Evolutionary conservation across 2,113 vertebrate species (phyloP).

Genomic region (Onychostruthus taczanowskii): DNA sequence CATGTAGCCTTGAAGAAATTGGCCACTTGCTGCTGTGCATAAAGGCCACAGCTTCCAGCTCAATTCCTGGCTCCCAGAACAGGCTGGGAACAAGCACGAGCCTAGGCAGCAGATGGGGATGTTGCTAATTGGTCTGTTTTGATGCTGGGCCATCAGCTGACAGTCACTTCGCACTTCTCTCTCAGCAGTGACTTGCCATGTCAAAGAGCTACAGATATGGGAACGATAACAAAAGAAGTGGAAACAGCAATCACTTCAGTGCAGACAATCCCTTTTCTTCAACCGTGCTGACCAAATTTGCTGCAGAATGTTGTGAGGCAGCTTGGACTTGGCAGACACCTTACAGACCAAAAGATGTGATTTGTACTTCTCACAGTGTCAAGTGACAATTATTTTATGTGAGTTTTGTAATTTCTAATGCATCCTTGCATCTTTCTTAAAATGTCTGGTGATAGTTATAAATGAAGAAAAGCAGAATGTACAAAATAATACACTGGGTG

Average conservation of each 20-base stretch:
- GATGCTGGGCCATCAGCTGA: not conserved
- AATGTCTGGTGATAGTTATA: not conserved
- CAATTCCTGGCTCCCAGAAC: not conserved
- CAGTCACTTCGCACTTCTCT: not conserved
- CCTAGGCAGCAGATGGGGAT: conserved; percentile 1
- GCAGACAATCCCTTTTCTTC: not conserved
- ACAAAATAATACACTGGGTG: not conserved
- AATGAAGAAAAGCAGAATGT: not conserved
- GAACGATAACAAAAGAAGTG: not conserved
- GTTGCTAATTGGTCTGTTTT: not conserved
- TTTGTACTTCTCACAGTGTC: not conserved
- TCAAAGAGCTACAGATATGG: not conserved
- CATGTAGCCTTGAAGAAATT: not conserved
- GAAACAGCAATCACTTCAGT: not conserved
- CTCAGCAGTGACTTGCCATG: not conserved
- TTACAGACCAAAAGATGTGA: not conserved
- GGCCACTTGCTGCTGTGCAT: not conserved
- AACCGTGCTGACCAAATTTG: not conserved
- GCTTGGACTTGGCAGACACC: not conserved
- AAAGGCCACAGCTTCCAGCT: not conserved
- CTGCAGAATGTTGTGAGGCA: not conserved
- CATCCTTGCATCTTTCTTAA: not conserved
- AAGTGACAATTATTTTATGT: not conserved
- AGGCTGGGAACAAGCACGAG: not conserved
- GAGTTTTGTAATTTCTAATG: not conserved